Conservation (phyloP, 2,888 invertebrate species). For the Scotopteryx bipunctaria region DNA sequence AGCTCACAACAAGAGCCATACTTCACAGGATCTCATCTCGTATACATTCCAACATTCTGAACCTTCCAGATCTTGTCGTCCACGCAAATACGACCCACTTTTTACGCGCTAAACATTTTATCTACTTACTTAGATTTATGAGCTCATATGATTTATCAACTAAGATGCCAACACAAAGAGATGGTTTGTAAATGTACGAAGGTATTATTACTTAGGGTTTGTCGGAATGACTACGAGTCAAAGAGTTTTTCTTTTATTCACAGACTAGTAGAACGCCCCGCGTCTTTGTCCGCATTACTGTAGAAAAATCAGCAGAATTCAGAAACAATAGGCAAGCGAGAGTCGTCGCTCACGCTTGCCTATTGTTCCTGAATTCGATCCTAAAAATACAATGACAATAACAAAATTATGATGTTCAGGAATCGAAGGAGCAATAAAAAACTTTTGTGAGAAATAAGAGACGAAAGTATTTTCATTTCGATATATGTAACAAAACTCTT, state of each 20-base stretch:
- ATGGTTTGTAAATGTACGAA: no score
- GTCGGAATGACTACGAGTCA: no score
- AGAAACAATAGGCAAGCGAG: no score
- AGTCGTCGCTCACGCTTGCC: no score
- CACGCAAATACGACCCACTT: constrained; percentile 20
- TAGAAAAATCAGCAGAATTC: no score
- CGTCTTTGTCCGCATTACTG: no score
- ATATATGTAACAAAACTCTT: constrained; percentile 2
- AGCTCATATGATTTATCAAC: constrained; percentile 14
- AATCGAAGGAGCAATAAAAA: background rate
- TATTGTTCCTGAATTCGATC: no score
- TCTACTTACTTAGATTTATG: constrained; percentile 18
- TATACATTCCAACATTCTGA: constrained; percentile 12
- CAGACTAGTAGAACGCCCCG: no score
- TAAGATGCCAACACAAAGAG: background rate
- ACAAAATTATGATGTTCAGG: no score
- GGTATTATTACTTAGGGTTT: no score
- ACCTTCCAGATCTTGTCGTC: constrained; percentile 3
- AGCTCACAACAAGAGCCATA: constrained; percentile 16
- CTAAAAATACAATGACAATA: background rate
- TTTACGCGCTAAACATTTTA: constrained; percentile 14
- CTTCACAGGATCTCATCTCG: constrained; percentile 21
- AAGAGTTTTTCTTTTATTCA: no score
- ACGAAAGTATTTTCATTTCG: constrained; percentile 1
- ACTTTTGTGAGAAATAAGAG: background rate